Conservation (phyloP, 2,888 invertebrate genomes). For the Drosophila subsilvestris region DNA sequence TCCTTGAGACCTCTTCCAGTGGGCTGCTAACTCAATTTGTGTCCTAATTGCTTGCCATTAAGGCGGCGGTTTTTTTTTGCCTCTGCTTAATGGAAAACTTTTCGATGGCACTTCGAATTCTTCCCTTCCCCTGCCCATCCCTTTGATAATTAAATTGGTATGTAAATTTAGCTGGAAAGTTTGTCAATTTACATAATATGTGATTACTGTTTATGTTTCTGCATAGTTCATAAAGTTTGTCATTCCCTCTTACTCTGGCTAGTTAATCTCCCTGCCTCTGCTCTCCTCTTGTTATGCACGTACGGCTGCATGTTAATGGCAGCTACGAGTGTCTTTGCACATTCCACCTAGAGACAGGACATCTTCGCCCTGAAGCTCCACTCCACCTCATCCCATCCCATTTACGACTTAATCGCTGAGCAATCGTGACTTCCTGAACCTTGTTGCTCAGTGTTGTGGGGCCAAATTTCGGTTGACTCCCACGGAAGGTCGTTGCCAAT, state of each 20-base stretch:
- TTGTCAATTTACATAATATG: conserved; percentile 1
- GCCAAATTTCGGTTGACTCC: conserved; percentile 28
- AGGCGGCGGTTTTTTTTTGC: conserved; percentile 18
- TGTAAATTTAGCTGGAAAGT: conserved; percentile 13
- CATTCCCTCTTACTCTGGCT: neutral
- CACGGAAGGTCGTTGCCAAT: conserved; percentile 47
- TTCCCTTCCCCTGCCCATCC: neutral
- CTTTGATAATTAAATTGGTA: conserved; percentile 19
- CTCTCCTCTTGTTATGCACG: neutral
- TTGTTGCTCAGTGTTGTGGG: conserved; percentile 43
- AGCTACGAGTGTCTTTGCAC: neutral
- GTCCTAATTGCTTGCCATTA: conserved; percentile 63
- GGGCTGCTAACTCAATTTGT: conserved; percentile 65
- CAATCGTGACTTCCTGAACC: conserved; percentile 45
- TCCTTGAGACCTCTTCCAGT: conserved; percentile 32
- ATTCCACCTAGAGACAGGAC: neutral
- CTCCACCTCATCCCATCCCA: too few species aligned
- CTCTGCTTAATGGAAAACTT: conserved; percentile 39
- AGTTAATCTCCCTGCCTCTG: neutral
- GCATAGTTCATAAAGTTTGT: conserved; percentile 10
- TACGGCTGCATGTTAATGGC: conserved; percentile 20
- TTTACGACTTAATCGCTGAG: neutral
- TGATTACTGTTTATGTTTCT: conserved; percentile 4
- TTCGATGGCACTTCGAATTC: conserved; percentile 9
- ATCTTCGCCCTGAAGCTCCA: neutral